Base-by-base conservation (phyloP, 2,888 invertebrate genomes). In the Drosophila antonietae region DNA sequence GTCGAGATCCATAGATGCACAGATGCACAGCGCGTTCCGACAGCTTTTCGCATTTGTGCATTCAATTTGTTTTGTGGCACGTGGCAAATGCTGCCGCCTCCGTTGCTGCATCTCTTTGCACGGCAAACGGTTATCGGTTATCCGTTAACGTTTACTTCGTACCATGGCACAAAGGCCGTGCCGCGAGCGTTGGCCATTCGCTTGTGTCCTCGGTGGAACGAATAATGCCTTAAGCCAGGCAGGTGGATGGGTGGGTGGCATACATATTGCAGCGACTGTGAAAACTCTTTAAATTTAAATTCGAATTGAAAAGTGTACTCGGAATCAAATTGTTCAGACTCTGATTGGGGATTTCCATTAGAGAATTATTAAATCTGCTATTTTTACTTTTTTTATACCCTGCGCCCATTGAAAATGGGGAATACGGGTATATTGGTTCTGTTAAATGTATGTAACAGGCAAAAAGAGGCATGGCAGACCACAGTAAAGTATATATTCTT, bases 141-240 rank as follows among this genome's bases (percentile, higher is more conserved):
- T 18, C 51, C 8, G 18, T 33, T 18, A 6, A 6, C 33, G 14
- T 1, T 33, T 51, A 33, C 18, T 33, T 33, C 51, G 18, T 3
- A 20, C 35, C 51, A 8, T 20, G 51, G 20, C 51, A 51, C 51
- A 51, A 51, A 51, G 51, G 35, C 51, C 35, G 8, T 20, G 35
- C 51, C 51, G 8, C 51, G 14, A 35, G 51, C 51, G 8, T 33
- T 14, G 33, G 8, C 51, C 51, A 51, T 3, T 10, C 35, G 51
- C 49, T n/a, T 14, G 18, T 33, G 51, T 51, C 33, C 52, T 20
- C 52, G 20, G 52, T 52, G 9, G 35, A 3, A 20, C 14, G 52
- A 20, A 15, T 15, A 35, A 9, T 23, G 52, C 52, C 52, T 23
- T 15, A 37, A 37, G 52, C 33, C 7, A 18, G 35, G 8, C 52